Percentiles rank a stretch among this genome's conserved stretches.
These are phyloP conservation scores for Papilio xuthus DNA, from an alignment of 1,140 invertebrate genomes.

Conservation along the genomic window DNA sequence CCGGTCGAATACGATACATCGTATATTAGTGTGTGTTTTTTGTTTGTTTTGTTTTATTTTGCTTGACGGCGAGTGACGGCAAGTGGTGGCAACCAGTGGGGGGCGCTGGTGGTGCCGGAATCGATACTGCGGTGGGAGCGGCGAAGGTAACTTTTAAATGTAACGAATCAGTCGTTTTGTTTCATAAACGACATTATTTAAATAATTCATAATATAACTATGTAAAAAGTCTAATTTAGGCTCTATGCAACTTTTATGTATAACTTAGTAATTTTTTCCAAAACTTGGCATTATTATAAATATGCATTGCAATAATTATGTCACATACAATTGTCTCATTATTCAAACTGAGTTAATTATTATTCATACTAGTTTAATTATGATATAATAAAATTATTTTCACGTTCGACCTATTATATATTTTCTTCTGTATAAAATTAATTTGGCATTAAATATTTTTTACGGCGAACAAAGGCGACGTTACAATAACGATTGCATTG, in stretches of 20 bases:
- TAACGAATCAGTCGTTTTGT: conserved; percentile 41
- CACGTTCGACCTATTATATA: not conserved
- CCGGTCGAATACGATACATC: conserved; percentile 59
- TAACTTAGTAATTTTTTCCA: too few species aligned
- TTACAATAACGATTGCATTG: too few species aligned
- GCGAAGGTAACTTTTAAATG: conserved; percentile 67
- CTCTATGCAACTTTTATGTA: too few species aligned
- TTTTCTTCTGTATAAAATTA: not conserved
- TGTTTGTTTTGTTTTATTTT: conserved; percentile 74
- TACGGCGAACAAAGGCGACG: not conserved
- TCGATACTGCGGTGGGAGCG: conserved; percentile 77
- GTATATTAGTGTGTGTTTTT: conserved; percentile 68
- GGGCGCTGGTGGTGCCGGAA: conserved; percentile 71
- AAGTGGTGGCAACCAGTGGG: conserved; percentile 63
- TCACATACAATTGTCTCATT: too few species aligned
- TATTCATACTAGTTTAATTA: too few species aligned
- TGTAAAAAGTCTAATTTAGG: too few species aligned
- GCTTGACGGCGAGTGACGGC: conserved; percentile 59
- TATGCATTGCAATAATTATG: too few species aligned
- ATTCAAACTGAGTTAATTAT: too few species aligned
- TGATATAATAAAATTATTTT: not conserved
- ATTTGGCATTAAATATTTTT: not conserved
- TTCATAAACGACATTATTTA: not conserved
- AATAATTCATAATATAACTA: too few species aligned
- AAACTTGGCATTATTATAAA: too few species aligned